Base-by-base conservation (phyloP, 2,888 invertebrate species). In the Anodontia alba region DNA sequence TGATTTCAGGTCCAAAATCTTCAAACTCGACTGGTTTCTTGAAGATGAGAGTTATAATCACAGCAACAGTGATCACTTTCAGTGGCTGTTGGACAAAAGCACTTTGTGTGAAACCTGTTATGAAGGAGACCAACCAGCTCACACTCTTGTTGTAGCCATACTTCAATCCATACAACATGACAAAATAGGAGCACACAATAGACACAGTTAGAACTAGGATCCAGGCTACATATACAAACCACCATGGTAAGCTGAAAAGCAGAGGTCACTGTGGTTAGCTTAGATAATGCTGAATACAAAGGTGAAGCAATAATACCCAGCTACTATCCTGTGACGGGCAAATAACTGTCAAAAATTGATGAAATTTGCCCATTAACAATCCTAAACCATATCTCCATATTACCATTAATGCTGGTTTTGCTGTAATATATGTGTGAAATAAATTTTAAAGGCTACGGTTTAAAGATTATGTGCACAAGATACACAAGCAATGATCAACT, bases 131-230 rank as follows among this genome's bases (percentile, higher is more conserved):
- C 1, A 91, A 75, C 92, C 92, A 93, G 29, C 90, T 87, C 17
- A 91, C 76, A 85, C 92, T 92, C 43, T 77, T 85, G 67, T 86
- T 84, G 77, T 91, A 90, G 26, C 92, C 93, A 74, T 89, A 91
- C 81, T 91, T 90, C 8, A 93, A 86, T 0, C 93, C 93, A 78
- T 92, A 93, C 76, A 93, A 76, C 90, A 92, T 91, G 62, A 92
- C 87, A 81, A 92, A 90, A 84, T 88, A 92, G 29, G 93, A 91
- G 15, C 81, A 89, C 12, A 88, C 70, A 15, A 91, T 0, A n/a
- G 88, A 86, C 8, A 83, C 81, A 10, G 75, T 12, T 8, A 90
- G 23, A 0, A 89, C 85, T 23, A 92, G 26, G 8, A 74, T 38
- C 92, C 92, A 93, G 67, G 89, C 82, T 26, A 92, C 80, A 82